These are phyloP conservation scores for Hipposideros armiger DNA, from an alignment of 2,113 vertebrate genomes.

Conservation along the genomic window DNA sequence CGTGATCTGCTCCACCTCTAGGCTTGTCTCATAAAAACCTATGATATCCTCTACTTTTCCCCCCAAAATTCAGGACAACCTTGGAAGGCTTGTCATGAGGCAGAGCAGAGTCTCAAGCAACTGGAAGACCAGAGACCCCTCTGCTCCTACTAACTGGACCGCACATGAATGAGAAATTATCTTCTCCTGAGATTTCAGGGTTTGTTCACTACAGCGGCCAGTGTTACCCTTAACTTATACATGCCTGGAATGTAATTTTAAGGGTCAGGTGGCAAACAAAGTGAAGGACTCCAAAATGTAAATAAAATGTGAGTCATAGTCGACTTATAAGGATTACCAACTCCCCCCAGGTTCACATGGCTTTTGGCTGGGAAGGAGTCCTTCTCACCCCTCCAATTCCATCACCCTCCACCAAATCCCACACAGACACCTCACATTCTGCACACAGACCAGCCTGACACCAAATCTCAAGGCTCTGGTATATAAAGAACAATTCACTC, in stretches of 20 bases:
- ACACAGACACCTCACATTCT: background rate
- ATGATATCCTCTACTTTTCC: background rate
- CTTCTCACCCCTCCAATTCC: background rate
- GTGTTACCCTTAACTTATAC: background rate
- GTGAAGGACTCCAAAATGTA: background rate
- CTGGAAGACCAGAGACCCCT: background rate
- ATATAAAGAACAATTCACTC: slow-evolving; percentile 19
- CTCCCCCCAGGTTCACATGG: background rate
- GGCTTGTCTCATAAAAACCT: background rate
- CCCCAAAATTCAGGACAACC: background rate
- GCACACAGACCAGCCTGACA: background rate
- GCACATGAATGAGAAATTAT: background rate
- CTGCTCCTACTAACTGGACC: background rate
- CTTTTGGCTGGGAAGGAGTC: background rate
- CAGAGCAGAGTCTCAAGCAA: background rate
- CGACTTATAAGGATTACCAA: background rate
- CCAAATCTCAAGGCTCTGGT: background rate
- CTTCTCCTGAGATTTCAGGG: background rate
- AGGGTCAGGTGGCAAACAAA: slow-evolving; percentile 21
- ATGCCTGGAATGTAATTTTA: slow-evolving; percentile 40
- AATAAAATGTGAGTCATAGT: background rate
- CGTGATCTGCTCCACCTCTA: slow-evolving; percentile 11
- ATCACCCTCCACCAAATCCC: background rate
- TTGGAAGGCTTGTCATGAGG: slow-evolving; percentile 17
- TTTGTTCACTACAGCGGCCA: background rate